phyloP scores from a whole-genome alignment of 2,888 invertebrate species.

The Microctonus aethiopoides region DNA sequence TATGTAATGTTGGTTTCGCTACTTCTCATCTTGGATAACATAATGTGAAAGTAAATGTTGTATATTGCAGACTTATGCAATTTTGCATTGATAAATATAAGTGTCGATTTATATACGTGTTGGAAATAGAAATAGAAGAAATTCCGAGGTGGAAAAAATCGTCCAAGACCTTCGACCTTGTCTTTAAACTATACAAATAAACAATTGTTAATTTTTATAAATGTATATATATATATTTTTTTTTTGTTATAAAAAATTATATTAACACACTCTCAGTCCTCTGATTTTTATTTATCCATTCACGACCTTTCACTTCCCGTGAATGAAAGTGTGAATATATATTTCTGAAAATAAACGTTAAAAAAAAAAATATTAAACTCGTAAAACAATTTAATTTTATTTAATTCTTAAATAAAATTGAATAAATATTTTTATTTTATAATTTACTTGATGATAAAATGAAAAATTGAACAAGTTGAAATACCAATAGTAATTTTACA shows the following conservation, averaged over 20 bases:
- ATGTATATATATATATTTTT: neutral
- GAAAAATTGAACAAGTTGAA: too few species aligned
- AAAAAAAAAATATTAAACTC: neutral
- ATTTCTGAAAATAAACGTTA: neutral
- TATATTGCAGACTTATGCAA: constrained; percentile 10
- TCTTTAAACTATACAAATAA: neutral
- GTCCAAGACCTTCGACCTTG: constrained; percentile 48
- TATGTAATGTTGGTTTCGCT: neutral
- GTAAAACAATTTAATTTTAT: neutral
- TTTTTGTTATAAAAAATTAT: neutral
- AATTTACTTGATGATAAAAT: neutral
- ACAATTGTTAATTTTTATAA: neutral
- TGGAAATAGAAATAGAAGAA: neutral
- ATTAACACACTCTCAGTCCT: too few species aligned
- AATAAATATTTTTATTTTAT: neutral
- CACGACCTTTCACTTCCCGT: constrained; percentile 28
- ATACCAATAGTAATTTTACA: too few species aligned
- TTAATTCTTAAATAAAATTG: neutral
- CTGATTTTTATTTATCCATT: neutral
- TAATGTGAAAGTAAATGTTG: neutral
- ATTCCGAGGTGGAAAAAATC: constrained; percentile 7
- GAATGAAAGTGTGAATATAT: constrained; percentile 17
- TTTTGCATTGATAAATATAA: neutral
- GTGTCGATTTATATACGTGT: neutral
- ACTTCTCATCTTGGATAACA: neutral